Conservation (phyloP, 2,113 vertebrate genomes). For the Athene cunicularia region DNA sequence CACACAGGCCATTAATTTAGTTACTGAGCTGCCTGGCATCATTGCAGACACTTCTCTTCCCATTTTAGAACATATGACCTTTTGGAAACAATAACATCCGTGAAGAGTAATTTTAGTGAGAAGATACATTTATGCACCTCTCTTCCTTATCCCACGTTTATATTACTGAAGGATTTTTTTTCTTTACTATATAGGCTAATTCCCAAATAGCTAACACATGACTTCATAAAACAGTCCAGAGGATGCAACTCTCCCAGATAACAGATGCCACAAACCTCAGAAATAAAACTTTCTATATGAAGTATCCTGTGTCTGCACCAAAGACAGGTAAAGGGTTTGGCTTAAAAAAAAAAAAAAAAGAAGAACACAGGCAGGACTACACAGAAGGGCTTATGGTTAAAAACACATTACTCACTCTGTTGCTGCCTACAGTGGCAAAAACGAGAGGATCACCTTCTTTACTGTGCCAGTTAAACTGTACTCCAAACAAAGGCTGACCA, state of each 20-base stretch:
- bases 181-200: neutral
- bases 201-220: neutral
- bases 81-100: neutral
- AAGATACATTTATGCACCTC: neutral
- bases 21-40: neutral
- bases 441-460: slow-evolving; percentile 98
- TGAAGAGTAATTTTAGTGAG: neutral
- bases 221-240: neutral
- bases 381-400: neutral
- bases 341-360: neutral
- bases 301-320: neutral
- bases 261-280: neutral
- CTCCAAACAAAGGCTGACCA: slow-evolving; percentile 94
- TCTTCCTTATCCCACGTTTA: neutral
- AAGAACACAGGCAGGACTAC: neutral
- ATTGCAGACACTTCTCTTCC: neutral
- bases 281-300: neutral
- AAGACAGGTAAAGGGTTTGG: neutral
- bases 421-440: slow-evolving; percentile 97
- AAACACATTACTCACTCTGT: slow-evolving; percentile 83
- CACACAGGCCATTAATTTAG: neutral
- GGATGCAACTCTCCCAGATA: neutral
- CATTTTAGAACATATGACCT: neutral
- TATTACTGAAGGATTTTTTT: neutral
- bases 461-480: slow-evolving; percentile 99